Conservation (phyloP, 2,888 invertebrate genomes). For the Caenorhabditis auriculariae region DNA sequence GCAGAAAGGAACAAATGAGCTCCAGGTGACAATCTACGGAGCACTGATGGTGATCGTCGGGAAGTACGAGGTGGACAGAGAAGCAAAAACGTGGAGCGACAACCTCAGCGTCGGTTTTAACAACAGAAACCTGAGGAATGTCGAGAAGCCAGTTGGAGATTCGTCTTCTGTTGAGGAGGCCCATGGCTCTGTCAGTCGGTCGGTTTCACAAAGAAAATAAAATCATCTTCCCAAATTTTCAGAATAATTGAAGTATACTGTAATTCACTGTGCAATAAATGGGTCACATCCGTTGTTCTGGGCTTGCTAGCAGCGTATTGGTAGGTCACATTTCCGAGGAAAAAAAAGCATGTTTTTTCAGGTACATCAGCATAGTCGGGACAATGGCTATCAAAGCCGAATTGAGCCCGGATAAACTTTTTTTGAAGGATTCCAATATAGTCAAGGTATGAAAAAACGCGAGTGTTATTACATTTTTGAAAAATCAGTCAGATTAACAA, state of each 20-base stretch:
- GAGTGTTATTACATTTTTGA: not conserved
- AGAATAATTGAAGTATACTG: too few relatives aligned
- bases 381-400: conserved; percentile 55
- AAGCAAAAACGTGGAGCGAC: conserved; percentile 4
- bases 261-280: conserved; percentile 48
- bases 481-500: too few relatives aligned
- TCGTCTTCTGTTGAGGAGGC: too few relatives aligned
- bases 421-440: conserved; percentile 51
- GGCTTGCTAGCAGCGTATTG: conserved; percentile 50
- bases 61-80: conserved; percentile 35
- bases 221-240: too few relatives aligned
- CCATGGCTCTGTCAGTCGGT: too few relatives aligned
- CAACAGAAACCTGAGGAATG: too few relatives aligned
- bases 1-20: too few relatives aligned
- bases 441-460: conserved; percentile 36
- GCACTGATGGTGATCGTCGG: conserved; percentile 57
- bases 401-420: conserved; percentile 54
- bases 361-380: conserved; percentile 53
- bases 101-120: too few relatives aligned
- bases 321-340: conserved; percentile 1
- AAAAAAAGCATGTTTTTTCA: conserved; percentile 1
- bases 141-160: too few relatives aligned
- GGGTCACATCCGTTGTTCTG: conserved; percentile 40
- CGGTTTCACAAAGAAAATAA: too few relatives aligned
- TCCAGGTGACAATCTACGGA: conserved; percentile 58